Percentiles rank a stretch among this genome's conserved stretches.
Evolutionary conservation across 2,113 vertebrate species (phyloP).

Genomic region (Pterophyllum scalare): DNA sequence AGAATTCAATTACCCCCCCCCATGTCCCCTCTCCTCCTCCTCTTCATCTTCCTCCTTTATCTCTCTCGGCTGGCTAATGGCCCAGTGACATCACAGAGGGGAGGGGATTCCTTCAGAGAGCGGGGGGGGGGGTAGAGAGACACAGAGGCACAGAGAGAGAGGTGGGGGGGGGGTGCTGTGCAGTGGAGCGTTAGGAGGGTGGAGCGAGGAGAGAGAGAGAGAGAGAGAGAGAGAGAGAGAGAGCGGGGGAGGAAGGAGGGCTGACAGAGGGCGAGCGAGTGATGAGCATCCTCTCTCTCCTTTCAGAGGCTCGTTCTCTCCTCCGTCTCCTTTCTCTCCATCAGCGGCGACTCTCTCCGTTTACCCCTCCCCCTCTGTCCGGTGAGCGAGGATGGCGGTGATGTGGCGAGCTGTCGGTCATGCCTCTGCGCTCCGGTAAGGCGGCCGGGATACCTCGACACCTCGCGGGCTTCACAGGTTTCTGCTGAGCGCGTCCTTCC

Average conservation of each 20-base stretch:
- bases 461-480: constrained; percentile 1
- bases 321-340: background rate
- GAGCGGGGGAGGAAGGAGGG: constrained; percentile 44
- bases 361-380: too few species aligned
- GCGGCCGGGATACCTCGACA: background rate
- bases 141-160: background rate
- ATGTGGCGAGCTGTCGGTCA: constrained; percentile 22
- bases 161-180: background rate
- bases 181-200: constrained; percentile 36
- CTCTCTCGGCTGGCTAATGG: background rate
- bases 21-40: background rate
- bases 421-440: constrained; percentile 20
- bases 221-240: constrained; percentile 10
- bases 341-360: too few species aligned
- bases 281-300: constrained; percentile 32
- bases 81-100: constrained; percentile 65
- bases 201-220: constrained; percentile 26
- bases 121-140: background rate
- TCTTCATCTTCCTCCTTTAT: background rate
- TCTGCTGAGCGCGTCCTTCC: constrained; percentile 16
- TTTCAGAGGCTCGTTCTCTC: background rate
- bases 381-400: too few species aligned
- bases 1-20: background rate
- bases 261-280: background rate
- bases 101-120: constrained; percentile 61